These are phyloP conservation scores for Hipparchia semele DNA, from an alignment of 2,888 invertebrate genomes.

Conservation along the genomic window DNA sequence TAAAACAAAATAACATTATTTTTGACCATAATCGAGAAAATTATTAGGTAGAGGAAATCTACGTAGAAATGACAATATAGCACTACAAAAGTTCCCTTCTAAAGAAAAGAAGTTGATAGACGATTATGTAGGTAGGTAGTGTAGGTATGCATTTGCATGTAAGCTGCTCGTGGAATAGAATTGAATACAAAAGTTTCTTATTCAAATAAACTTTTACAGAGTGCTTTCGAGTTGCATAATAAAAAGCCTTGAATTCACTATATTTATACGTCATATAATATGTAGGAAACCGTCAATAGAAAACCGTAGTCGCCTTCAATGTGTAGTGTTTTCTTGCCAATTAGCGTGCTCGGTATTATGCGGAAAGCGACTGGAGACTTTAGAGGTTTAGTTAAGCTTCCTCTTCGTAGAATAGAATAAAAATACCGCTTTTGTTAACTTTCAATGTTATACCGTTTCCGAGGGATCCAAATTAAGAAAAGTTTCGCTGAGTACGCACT, in stretches of 20 bases:
- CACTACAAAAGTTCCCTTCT: too few species aligned
- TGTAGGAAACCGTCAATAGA: not conserved
- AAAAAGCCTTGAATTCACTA: too few species aligned
- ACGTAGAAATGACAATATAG: too few species aligned
- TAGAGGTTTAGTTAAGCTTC: conserved; percentile 14
- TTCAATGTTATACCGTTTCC: not conserved
- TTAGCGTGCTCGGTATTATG: conserved; percentile 11
- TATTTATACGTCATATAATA: not conserved
- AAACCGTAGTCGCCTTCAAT: conserved; percentile 1
- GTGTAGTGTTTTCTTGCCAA: conserved; percentile 6
- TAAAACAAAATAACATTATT: too few species aligned
- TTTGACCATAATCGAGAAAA: too few species aligned
- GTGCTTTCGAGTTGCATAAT: too few species aligned
- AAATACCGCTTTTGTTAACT: conserved; percentile 16
- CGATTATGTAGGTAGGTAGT: too few species aligned
- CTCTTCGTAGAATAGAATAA: conserved; percentile 5
- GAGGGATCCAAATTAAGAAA: not conserved
- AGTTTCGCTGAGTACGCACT: not conserved
- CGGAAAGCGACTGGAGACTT: not conserved
- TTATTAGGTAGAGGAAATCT: too few species aligned
- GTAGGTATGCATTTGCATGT: too few species aligned
- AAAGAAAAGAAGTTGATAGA: too few species aligned
- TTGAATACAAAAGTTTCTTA: too few species aligned
- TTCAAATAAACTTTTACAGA: not conserved
- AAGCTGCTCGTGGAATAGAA: too few species aligned